Conservation (phyloP, 2,888 invertebrate species). For the Vesta saturnalis region DNA sequence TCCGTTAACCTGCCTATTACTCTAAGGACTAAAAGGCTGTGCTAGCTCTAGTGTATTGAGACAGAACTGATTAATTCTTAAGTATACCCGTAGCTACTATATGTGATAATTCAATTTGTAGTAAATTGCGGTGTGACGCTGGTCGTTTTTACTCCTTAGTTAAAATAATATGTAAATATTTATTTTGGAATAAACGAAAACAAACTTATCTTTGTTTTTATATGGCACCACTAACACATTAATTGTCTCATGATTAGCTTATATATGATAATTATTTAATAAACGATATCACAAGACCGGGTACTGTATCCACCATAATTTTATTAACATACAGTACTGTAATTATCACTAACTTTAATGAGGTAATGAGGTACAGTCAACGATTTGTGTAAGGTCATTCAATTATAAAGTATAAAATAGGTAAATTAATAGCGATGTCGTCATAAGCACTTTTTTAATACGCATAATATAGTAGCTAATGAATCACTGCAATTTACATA, state of each 20-base stretch:
- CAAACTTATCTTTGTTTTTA: neutral
- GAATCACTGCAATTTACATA: too few relatives aligned
- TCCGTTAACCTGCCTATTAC: neutral
- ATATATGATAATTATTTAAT: too few relatives aligned
- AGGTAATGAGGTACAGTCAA: too few relatives aligned
- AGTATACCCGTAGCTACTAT: neutral
- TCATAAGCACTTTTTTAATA: too few relatives aligned
- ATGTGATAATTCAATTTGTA: slow-evolving; percentile 7
- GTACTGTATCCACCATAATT: neutral
- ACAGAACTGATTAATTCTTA: slow-evolving; percentile 12
- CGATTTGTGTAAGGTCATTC: too few relatives aligned
- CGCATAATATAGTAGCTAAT: too few relatives aligned
- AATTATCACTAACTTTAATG: too few relatives aligned
- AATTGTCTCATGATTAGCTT: too few relatives aligned
- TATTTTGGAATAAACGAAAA: neutral
- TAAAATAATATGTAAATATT: slow-evolving; percentile 4
- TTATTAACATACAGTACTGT: too few relatives aligned
- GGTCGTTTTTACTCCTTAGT: neutral
- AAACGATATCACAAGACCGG: neutral
- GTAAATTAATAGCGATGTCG: too few relatives aligned
- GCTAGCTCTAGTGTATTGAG: neutral
- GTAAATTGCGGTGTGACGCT: slow-evolving; percentile 8
- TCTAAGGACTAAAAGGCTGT: slow-evolving; percentile 3
- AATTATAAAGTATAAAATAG: too few relatives aligned
- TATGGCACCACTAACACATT: too few relatives aligned